phyloP scores from a whole-genome alignment of 2,888 invertebrate genomes.

The Folsomia candida region DNA sequence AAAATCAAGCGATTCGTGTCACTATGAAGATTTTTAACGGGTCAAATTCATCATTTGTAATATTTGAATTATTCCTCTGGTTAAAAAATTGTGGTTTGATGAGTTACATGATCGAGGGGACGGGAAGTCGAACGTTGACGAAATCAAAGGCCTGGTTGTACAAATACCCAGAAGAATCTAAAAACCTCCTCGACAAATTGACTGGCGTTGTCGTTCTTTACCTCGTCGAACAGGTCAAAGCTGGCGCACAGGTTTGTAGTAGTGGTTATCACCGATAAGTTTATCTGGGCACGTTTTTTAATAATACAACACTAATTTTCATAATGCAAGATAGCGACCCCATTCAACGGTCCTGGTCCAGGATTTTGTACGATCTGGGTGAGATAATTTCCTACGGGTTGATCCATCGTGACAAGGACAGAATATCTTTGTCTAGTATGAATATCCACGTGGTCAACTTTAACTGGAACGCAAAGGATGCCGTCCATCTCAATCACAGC shows the following conservation, averaged over 20 bases:
- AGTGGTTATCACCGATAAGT: too few species aligned
- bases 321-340: slow-evolving; percentile 31
- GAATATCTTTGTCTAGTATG: slow-evolving; percentile 38
- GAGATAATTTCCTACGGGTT: slow-evolving; percentile 27
- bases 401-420: slow-evolving; percentile 30
- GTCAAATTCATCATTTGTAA: too few species aligned
- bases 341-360: slow-evolving; percentile 28
- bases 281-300: too few species aligned
- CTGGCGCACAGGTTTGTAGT: slow-evolving; percentile 58
- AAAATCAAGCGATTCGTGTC: too few species aligned
- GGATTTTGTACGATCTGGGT: slow-evolving; percentile 24
- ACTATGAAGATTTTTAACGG: too few species aligned
- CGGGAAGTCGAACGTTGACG: slow-evolving; percentile 86
- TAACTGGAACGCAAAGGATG: slow-evolving; percentile 23
- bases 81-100: too few species aligned
- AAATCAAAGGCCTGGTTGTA: slow-evolving; percentile 89
- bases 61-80: too few species aligned
- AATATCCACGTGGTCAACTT: slow-evolving; percentile 23
- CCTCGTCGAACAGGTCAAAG: slow-evolving; percentile 75
- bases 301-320: too few species aligned
- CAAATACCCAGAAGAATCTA: slow-evolving; percentile 72
- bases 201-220: slow-evolving; percentile 82
- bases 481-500: slow-evolving; percentile 39
- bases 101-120: slow-evolving; percentile 98
- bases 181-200: slow-evolving; percentile 70